phyloP scores from a whole-genome alignment of 2,888 invertebrate species.

The Eristalinus sepulchralis region DNA sequence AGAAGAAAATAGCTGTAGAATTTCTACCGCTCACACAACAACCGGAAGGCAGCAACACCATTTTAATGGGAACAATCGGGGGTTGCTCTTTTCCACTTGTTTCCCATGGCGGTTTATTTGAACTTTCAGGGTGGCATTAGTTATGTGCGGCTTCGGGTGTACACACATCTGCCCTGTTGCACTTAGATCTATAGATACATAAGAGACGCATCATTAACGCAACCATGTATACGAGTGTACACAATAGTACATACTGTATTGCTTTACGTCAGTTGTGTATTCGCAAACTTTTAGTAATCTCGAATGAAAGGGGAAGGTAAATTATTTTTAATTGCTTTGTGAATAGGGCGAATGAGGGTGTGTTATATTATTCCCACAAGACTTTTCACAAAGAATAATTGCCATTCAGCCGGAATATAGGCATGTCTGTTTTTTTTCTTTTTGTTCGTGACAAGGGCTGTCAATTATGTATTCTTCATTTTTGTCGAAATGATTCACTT shows the following conservation, averaged over 20 bases:
- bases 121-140: not conserved
- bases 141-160: not conserved
- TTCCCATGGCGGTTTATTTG: not conserved
- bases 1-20: slow-evolving; percentile 4
- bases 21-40: not conserved
- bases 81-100: slow-evolving; percentile 1
- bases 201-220: not conserved
- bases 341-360: not conserved
- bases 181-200: not conserved
- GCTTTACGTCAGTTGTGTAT: not conserved
- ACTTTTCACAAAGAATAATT: not conserved
- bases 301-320: not conserved
- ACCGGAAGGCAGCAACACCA: slow-evolving; percentile 16
- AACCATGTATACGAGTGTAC: not conserved
- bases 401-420: not conserved
- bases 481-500: not conserved
- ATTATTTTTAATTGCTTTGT: not conserved
- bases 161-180: slow-evolving; percentile 4
- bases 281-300: not conserved
- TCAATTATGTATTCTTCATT: not conserved
- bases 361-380: not conserved
- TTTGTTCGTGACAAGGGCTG: not conserved
- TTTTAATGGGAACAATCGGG: not conserved
- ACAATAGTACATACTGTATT: not conserved
- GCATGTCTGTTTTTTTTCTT: too few species aligned